A percentile compares a stretch with the other conserved stretches of the same genome.
Evolutionary conservation across 2,113 vertebrate species (phyloP).

Genomic region (Canis aureus): DNA sequence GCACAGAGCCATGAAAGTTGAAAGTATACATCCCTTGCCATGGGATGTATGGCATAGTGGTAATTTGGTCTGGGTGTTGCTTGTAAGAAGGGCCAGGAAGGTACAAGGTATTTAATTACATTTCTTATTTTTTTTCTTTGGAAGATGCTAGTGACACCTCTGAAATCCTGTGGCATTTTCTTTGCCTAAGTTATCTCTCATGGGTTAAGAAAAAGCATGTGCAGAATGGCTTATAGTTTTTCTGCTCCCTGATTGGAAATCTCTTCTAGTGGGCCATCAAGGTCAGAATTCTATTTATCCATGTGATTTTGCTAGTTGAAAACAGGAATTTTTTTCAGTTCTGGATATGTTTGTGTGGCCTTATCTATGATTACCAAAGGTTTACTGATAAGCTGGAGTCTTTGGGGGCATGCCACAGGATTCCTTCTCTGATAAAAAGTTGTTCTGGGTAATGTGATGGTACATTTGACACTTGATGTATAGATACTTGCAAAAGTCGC

Average conservation of each 20-base stretch:
- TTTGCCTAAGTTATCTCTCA: background rate
- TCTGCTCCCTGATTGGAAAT: background rate
- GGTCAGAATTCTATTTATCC: background rate
- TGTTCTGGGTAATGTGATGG: slow-evolving; percentile 27
- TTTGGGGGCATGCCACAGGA: background rate
- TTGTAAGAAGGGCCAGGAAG: background rate
- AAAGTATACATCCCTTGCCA: background rate
- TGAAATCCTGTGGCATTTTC: slow-evolving; percentile 45
- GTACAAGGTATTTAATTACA: slow-evolving; percentile 1
- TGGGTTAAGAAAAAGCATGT: background rate
- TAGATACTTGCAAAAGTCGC: background rate
- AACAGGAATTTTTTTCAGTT: slow-evolving; percentile 16
- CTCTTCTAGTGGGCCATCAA: background rate
- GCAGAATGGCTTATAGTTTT: background rate
- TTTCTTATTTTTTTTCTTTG: slow-evolving; percentile 46
- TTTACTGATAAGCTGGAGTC: background rate
- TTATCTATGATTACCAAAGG: background rate
- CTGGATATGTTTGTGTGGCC: background rate
- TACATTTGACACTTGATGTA: background rate
- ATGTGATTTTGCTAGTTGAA: slow-evolving; percentile 34
- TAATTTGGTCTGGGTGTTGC: slow-evolving; percentile 24
- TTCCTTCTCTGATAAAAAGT: slow-evolving; percentile 38
- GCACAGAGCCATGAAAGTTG: background rate
- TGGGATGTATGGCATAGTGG: background rate
- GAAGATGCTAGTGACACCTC: background rate